Conservation (phyloP, 2,113 vertebrate species). For the Turnix velox region DNA sequence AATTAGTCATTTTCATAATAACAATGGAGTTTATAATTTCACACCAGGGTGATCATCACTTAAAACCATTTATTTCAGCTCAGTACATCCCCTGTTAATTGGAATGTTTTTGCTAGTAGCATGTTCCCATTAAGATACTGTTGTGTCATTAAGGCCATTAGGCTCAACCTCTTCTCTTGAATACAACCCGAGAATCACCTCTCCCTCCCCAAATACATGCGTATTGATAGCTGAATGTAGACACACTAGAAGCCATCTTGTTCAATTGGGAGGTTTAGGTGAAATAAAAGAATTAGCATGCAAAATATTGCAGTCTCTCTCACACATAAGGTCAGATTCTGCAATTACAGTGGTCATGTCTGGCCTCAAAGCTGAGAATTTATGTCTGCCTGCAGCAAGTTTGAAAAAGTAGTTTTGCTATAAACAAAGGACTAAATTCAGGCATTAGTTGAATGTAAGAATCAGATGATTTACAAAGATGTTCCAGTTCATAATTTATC, state of each 20-base stretch:
- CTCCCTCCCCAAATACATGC: not conserved
- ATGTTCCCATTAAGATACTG: not conserved
- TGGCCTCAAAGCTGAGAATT: not conserved
- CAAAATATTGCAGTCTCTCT: not conserved
- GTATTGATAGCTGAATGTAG: not conserved
- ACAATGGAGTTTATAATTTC: constrained; percentile 46
- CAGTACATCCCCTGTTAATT: constrained; percentile 13
- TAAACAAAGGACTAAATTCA: not conserved
- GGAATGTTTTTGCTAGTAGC: constrained; percentile 24
- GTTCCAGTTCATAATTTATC: not conserved
- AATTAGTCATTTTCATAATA: constrained; percentile 42
- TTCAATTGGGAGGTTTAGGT: not conserved
- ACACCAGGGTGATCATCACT: constrained; percentile 50
- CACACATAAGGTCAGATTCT: not conserved
- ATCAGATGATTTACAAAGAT: not conserved
- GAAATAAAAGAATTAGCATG: not conserved
- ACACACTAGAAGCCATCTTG: not conserved
- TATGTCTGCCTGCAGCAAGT: not conserved
- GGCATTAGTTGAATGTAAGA: not conserved
- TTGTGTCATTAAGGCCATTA: not conserved
- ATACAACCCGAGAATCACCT: not conserved
- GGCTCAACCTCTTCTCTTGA: not conserved
- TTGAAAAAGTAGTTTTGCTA: not conserved
- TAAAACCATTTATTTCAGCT: constrained; percentile 38
- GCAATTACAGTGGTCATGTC: not conserved